Evolutionary conservation across 2,888 invertebrate species (phyloP), one percentile per base, ranked within the genome.

Genomic region (Lobophora halterata): DNA sequence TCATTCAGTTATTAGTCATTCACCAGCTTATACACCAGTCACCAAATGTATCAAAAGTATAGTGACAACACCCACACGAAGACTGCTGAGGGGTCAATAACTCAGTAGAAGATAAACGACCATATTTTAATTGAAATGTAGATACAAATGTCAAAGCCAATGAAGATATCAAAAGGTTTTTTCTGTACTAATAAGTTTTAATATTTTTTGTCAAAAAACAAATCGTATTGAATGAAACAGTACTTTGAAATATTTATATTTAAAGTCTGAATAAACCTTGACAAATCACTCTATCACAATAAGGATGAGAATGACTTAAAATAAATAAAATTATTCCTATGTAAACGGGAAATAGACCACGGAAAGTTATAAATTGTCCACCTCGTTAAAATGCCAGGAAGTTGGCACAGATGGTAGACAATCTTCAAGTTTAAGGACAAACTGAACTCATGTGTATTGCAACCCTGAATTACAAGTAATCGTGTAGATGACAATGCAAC

Each of bases 1-100:
- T 47, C 55, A 61, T 41, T 35, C 40, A 36, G 47, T 66, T 66
- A n/a, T n/a, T n/a, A n/a, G n/a, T n/a, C n/a, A n/a, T n/a, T n/a
- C n/a, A n/a, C n/a, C n/a, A n/a, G n/a, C n/a, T n/a, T n/a, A n/a
- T n/a, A n/a, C n/a, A n/a, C n/a, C n/a, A 65, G 65, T 71, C 69
- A 71, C 52, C 42, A 40, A 48, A 65, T 71, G 70, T 71, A 61
- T 70, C 62, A 70, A 61, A 37, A 30, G 38, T 38, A 38, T 33
- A 19, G 34, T 28, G 19, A 36, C n/a, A n/a, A n/a, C 44, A 37
- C 28, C 43, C 37, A 46, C 41, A 30, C 29, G 13, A 18, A 14
- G 27, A 32, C 28, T 24, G 20, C 21, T 25, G 13, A 28, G 16
- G 36, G 47, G 43, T 39, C 51, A 37, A 44, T 49, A 38, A 37